Conservation (phyloP, 1,140 invertebrate genomes). For the Nasonia vitripennis region DNA sequence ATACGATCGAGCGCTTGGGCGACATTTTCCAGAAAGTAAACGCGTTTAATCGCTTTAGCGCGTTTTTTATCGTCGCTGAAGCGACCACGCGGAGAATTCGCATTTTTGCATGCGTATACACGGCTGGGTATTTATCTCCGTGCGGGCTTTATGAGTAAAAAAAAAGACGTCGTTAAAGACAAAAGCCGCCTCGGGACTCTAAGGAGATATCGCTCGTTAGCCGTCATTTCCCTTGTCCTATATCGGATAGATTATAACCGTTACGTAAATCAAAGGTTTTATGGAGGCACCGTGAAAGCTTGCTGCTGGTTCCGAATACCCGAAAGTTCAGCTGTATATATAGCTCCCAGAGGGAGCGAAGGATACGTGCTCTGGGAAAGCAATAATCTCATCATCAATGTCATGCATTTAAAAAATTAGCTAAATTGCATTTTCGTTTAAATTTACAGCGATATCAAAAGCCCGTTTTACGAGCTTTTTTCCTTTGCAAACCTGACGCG, state of each 20-base stretch:
- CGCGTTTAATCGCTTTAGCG: too few relatives aligned
- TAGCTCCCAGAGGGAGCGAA: background rate
- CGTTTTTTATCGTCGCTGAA: background rate
- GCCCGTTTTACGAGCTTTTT: background rate
- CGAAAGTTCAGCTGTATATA: background rate
- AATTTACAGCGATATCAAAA: background rate
- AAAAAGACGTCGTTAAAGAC: constrained; percentile 21
- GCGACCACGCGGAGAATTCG: background rate
- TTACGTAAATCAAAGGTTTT: constrained; percentile 46
- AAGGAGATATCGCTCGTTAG: constrained; percentile 39
- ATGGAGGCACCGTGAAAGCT: constrained; percentile 35
- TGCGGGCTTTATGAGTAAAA: constrained; percentile 7
- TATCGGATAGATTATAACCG: constrained; percentile 40
- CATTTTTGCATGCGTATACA: background rate
- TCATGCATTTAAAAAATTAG: background rate
- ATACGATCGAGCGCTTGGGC: too few relatives aligned
- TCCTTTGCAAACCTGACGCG: background rate
- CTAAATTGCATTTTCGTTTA: background rate
- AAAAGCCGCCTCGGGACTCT: background rate
- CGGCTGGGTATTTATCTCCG: background rate
- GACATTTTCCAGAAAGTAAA: too few relatives aligned
- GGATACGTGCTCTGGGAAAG: background rate
- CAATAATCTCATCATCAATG: constrained; percentile 16
- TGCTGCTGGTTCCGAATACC: background rate
- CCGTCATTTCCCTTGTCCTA: constrained; percentile 16